phyloP scores from a whole-genome alignment of 2,797 vertebrate species.

The Oreonectes daqikongensis region DNA sequence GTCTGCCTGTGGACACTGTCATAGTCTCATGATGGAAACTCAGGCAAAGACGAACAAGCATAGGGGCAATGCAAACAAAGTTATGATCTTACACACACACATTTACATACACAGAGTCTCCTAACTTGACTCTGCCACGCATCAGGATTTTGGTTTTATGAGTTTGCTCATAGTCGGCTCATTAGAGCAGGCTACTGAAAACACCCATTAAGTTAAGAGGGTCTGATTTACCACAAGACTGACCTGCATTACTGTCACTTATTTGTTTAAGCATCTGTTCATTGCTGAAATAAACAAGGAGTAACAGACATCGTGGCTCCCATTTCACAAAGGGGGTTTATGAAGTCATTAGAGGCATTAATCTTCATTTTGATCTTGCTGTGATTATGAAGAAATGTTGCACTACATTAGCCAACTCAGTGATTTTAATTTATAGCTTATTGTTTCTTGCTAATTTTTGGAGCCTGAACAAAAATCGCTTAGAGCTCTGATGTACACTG shows the following conservation, averaged over 20 bases:
- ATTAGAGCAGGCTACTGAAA: not conserved
- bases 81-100: too few species aligned
- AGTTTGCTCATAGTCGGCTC: slow-evolving; percentile 6
- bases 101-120: too few species aligned
- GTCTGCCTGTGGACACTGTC: not conserved
- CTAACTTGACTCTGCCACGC: not conserved
- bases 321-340: not conserved
- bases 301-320: not conserved
- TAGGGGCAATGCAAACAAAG: too few species aligned
- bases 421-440: not conserved
- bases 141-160: slow-evolving; percentile 4
- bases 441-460: not conserved
- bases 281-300: not conserved
- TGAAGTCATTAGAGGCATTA: not conserved
- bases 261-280: slow-evolving; percentile 21
- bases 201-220: slow-evolving; percentile 16
- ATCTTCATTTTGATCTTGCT: not conserved
- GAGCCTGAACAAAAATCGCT: not conserved
- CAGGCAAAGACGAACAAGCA: not conserved
- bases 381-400: too few species aligned
- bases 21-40: not conserved
- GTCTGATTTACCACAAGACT: slow-evolving; percentile 21
- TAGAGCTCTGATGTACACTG: not conserved
- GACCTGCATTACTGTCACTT: not conserved
- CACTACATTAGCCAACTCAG: not conserved